A percentile compares a stretch with the other conserved stretches of the same genome.
phyloP scores from a whole-genome alignment of 1,140 invertebrate species.

The Zaprionus ghesquierei region DNA sequence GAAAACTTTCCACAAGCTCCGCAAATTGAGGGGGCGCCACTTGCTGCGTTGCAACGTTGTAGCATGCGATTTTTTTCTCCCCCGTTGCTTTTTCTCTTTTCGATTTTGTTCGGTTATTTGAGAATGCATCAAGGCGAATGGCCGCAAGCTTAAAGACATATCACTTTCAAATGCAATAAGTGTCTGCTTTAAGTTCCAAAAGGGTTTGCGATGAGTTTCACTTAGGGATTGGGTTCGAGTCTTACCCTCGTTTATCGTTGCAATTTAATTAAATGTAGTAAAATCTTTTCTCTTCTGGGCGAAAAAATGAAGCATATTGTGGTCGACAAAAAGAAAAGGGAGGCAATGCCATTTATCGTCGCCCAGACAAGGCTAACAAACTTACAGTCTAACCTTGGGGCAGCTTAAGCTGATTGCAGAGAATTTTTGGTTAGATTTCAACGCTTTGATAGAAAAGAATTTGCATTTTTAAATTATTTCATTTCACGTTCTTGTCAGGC shows the following conservation, averaged over 20 bases:
- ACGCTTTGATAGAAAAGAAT: constrained; percentile 53
- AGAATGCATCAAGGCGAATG: constrained; percentile 2
- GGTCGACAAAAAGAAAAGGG: constrained; percentile 12
- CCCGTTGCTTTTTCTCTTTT: background rate
- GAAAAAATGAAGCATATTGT: constrained; percentile 18
- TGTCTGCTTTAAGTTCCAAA: background rate
- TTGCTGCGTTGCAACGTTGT: constrained; percentile 30
- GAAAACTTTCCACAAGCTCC: constrained; percentile 45
- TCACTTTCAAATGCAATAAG: constrained; percentile 9
- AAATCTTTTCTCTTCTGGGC: background rate
- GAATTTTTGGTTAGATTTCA: constrained; percentile 51
- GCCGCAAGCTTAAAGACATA: background rate
- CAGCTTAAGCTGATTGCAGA: constrained; percentile 52
- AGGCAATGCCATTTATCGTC: constrained; percentile 7
- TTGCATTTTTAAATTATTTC: constrained; percentile 76
- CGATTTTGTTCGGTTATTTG: background rate
- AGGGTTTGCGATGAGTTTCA: background rate
- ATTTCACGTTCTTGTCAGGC: constrained; percentile 72
- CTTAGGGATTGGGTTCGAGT: too few species aligned
- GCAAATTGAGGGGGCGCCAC: constrained; percentile 31
- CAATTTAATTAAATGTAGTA: background rate
- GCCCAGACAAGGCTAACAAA: constrained; percentile 21
- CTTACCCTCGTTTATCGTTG: background rate
- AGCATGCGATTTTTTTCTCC: constrained; percentile 6
- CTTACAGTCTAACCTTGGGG: constrained; percentile 31